phyloP scores from a whole-genome alignment of 2,113 vertebrate genomes.

The Hemiprocne comata region DNA sequence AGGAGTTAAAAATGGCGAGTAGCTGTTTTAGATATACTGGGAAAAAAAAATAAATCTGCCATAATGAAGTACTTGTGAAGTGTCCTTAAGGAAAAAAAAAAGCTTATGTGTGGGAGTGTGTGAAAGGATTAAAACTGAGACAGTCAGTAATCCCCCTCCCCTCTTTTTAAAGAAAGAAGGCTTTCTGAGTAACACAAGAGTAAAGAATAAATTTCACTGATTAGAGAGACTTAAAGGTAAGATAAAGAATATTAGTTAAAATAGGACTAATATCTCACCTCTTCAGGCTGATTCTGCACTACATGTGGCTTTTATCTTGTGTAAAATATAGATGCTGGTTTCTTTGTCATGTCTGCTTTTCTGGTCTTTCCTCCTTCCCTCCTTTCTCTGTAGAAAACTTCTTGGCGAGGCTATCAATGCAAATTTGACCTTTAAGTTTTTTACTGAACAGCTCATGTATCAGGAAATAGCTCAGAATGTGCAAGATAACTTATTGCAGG shows the following conservation, averaged over 20 bases:
- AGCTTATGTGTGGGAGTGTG: constrained; percentile 32
- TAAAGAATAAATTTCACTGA: background rate
- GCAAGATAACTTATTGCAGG: constrained; percentile 44
- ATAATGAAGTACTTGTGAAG: constrained; percentile 21
- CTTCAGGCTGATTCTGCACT: background rate
- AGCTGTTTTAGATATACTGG: background rate
- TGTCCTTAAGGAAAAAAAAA: background rate
- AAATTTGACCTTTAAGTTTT: constrained; percentile 69
- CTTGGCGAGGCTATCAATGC: constrained; percentile 44
- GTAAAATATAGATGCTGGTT: background rate
- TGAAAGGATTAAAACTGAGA: constrained; percentile 35
- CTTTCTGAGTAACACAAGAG: background rate
- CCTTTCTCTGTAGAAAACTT: background rate
- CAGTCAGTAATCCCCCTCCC: background rate
- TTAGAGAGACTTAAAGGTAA: background rate
- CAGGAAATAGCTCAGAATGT: constrained; percentile 47
- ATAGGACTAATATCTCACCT: background rate
- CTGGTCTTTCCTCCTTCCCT: background rate
- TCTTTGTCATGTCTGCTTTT: background rate
- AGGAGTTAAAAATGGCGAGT: constrained; percentile 42
- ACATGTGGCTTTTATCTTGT: background rate
- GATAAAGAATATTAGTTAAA: background rate
- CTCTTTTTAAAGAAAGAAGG: background rate
- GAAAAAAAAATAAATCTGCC: background rate
- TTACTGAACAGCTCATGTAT: constrained; percentile 38